Percentiles rank a stretch among this genome's conserved stretches.
phyloP scores from a whole-genome alignment of 53 echinoderm and acorn worm species.

The Echinarachnius parma region DNA sequence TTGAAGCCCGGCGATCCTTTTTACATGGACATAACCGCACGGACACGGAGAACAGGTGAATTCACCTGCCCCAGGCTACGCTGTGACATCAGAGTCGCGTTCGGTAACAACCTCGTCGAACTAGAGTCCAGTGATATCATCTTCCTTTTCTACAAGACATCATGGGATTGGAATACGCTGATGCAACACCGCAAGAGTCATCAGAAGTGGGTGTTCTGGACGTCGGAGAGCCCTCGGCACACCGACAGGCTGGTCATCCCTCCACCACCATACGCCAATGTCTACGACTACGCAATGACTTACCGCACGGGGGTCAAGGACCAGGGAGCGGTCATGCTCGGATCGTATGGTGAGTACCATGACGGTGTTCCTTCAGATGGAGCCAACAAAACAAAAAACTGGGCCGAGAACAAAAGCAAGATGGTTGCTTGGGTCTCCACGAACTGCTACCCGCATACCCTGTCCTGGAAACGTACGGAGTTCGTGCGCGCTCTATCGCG shows the following conservation, averaged over 20 bases:
- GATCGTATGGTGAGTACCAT: not conserved
- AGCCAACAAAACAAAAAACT: not conserved
- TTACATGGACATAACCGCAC: too few species aligned
- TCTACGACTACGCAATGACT: not conserved
- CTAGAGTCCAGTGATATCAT: not conserved
- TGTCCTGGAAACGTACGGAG: not conserved
- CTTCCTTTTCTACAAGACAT: too few species aligned
- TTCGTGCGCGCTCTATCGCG: not conserved
- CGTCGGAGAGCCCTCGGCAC: conserved; percentile 18
- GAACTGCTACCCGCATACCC: not conserved
- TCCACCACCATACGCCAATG: not conserved
- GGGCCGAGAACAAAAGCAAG: conserved; percentile 7
- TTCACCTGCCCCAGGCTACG: not conserved
- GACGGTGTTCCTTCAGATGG: not conserved
- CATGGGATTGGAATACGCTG: conserved; percentile 1
- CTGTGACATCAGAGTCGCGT: not conserved
- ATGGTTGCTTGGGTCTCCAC: conserved; percentile 16
- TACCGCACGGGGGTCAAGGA: not conserved
- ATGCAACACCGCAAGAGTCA: not conserved
- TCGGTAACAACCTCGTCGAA: not conserved
- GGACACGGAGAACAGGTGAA: too few species aligned
- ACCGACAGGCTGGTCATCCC: not conserved
- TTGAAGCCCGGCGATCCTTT: too few species aligned
- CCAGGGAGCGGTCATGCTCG: not conserved
- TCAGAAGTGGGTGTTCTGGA: conserved; percentile 24